Evolutionary conservation across 2,113 vertebrate genomes (phyloP).

Genomic region (Pionites leucogaster): DNA sequence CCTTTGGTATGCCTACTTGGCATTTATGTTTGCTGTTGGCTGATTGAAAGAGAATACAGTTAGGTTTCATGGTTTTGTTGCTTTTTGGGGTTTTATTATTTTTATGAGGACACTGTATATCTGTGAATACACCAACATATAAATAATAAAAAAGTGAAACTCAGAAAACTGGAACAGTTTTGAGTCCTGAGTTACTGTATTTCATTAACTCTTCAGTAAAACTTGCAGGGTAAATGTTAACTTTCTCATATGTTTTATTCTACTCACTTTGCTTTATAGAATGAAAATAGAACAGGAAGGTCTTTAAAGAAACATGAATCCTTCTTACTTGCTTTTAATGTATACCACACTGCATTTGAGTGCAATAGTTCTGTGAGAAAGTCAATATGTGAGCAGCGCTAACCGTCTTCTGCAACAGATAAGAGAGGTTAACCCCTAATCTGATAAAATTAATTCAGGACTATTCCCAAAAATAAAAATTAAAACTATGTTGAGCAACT

Average conservation of each 20-base stretch:
- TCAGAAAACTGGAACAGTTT: not conserved
- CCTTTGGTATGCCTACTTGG: not conserved
- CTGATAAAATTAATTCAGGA: not conserved
- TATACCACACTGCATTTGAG: not conserved
- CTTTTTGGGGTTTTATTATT: not conserved
- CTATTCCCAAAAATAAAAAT: not conserved
- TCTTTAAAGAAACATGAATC: not conserved
- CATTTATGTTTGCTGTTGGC: not conserved
- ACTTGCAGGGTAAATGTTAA: not conserved
- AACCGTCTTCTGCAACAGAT: not conserved
- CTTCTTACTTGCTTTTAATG: not conserved
- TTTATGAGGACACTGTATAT: not conserved
- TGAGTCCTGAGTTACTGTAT: not conserved
- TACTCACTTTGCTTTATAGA: not conserved
- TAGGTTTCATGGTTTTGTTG: not conserved
- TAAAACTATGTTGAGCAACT: not conserved
- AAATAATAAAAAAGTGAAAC: not conserved
- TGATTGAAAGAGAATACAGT: not conserved
- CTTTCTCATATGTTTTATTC: not conserved
- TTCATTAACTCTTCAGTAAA: not conserved
- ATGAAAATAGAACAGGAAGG: not conserved
- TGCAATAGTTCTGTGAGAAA: not conserved
- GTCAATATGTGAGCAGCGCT: not conserved
- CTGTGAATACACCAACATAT: not conserved
- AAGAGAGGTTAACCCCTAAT: not conserved